A percentile compares a stretch with the other conserved stretches of the same genome.
Conservation (phyloP, 1,140 invertebrate species). For the Eriosoma lanigerum region DNA sequence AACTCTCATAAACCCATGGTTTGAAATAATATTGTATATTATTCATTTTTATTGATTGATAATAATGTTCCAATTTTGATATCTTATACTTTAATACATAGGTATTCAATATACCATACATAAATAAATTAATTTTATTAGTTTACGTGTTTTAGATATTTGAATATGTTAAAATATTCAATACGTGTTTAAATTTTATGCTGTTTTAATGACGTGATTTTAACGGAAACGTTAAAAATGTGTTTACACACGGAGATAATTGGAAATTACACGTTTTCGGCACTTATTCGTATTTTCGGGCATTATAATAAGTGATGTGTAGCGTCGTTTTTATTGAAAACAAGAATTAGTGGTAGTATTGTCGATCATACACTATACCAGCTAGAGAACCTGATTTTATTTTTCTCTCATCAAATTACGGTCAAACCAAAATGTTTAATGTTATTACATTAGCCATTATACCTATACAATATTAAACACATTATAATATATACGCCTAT, state of each 20-base stretch:
- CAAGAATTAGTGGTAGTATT: neutral
- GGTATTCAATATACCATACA: too few relatives aligned
- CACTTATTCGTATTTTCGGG: neutral
- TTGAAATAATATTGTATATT: too few relatives aligned
- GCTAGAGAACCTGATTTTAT: slow-evolving; percentile 16
- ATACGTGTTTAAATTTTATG: slow-evolving; percentile 17
- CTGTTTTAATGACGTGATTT: slow-evolving; percentile 11
- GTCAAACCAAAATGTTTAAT: too few relatives aligned
- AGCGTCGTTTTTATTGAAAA: too few relatives aligned
- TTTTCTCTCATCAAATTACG: neutral
- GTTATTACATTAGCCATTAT: too few relatives aligned
- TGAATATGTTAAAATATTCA: slow-evolving; percentile 18
- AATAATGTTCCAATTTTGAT: too few relatives aligned
- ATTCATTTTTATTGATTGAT: too few relatives aligned
- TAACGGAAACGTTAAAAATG: neutral
- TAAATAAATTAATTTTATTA: slow-evolving; percentile 3
- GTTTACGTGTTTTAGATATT: slow-evolving; percentile 1
- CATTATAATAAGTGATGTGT: neutral
- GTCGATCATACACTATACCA: neutral
- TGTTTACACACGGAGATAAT: neutral
- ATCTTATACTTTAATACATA: too few relatives aligned
- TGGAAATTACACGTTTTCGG: neutral
- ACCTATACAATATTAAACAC: too few relatives aligned
- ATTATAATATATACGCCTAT: too few relatives aligned
- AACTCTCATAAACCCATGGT: too few relatives aligned